Percentiles rank a stretch among this genome's conserved stretches.
Conservation (phyloP, 1,140 invertebrate species). For the Pygmarrhopalites habei region DNA sequence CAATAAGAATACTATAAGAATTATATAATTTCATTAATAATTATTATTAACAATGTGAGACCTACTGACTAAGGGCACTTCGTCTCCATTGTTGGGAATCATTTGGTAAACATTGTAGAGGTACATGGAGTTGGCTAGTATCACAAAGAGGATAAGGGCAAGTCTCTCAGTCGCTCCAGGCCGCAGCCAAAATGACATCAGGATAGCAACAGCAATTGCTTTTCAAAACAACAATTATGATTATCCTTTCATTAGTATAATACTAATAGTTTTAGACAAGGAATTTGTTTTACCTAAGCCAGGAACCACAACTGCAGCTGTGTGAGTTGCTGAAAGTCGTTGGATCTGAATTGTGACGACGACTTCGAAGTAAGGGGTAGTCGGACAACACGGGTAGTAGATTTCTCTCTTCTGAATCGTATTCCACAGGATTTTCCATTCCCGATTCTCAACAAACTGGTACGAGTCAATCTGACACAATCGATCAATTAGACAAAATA, state of each 20-base stretch:
- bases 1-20: no score
- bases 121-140: constrained; percentile 27
- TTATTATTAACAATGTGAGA: no score
- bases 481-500: no score
- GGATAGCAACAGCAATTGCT: constrained; percentile 31
- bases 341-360: constrained; percentile 14
- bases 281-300: constrained; percentile 34
- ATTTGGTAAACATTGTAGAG: constrained; percentile 28
- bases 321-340: constrained; percentile 22
- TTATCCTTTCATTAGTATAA: no score
- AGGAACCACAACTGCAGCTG: constrained; percentile 30
- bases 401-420: background rate
- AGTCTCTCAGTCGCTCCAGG: constrained; percentile 28
- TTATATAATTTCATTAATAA: no score
- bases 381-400: no score
- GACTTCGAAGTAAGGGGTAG: constrained; percentile 31
- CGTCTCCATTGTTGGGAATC: constrained; percentile 35
- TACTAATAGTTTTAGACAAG: no score
- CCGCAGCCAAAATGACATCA: constrained; percentile 36
- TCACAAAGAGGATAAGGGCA: constrained; percentile 14
- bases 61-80: constrained; percentile 33
- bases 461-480: constrained; percentile 26
- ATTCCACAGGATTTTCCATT: constrained; percentile 28
- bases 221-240: no score
- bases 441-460: constrained; percentile 23